phyloP scores from a whole-genome alignment of 2,113 vertebrate species.

The Hiodon tergisus region DNA sequence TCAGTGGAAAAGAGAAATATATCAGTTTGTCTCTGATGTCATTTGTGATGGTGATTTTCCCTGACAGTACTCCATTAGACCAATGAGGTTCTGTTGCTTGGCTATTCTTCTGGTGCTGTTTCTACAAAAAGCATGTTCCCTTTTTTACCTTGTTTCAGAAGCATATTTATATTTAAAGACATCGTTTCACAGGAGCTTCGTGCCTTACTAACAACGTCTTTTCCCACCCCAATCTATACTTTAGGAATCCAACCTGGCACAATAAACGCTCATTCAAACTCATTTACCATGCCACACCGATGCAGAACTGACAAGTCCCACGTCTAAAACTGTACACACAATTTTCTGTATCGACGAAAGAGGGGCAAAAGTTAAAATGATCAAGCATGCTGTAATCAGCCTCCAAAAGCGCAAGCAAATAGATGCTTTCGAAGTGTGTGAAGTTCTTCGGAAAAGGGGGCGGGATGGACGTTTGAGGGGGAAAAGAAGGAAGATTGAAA shows the following conservation, averaged over 20 bases:
- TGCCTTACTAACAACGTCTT: neutral
- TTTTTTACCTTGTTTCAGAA: constrained; percentile 31
- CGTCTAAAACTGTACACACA: neutral
- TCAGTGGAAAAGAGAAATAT: constrained; percentile 67
- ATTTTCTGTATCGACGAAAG: neutral
- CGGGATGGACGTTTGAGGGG: constrained; percentile 22
- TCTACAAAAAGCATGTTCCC: constrained; percentile 35
- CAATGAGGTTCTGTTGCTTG: constrained; percentile 62
- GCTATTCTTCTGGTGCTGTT: constrained; percentile 24
- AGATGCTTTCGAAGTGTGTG: neutral
- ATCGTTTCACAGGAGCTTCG: constrained; percentile 25
- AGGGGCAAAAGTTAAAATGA: neutral
- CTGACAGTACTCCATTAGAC: constrained; percentile 82
- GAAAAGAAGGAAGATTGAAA: constrained; percentile 30
- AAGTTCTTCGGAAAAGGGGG: constrained; percentile 3
- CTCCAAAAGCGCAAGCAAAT: neutral
- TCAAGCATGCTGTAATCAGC: constrained; percentile 18
- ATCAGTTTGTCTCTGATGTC: constrained; percentile 71
- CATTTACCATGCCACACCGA: neutral
- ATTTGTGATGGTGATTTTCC: constrained; percentile 71
- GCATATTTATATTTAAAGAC: constrained; percentile 42
- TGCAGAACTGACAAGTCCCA: neutral
- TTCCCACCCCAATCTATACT: neutral
- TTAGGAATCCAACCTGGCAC: no score
- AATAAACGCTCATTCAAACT: neutral